A percentile compares a stretch with the other conserved stretches of the same genome.
Conservation (phyloP, 2,797 vertebrate genomes). For the Fistularia commersonii region DNA sequence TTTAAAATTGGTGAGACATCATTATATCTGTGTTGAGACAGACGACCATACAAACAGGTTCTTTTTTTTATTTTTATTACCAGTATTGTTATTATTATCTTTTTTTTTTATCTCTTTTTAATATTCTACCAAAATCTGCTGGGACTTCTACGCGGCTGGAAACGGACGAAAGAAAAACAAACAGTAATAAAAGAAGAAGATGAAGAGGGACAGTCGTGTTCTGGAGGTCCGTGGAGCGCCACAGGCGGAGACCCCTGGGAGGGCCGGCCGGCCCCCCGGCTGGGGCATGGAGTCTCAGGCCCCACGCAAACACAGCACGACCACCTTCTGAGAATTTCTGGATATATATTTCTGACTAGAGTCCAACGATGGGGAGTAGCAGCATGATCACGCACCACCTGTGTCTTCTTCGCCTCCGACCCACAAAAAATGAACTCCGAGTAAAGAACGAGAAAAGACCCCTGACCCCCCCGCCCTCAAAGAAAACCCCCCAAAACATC, state of each 20-base stretch:
- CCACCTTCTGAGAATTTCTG: conserved; percentile 9
- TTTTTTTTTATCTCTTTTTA: too few relatives aligned
- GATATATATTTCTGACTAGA: conserved; percentile 59
- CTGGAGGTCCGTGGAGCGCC: too few relatives aligned
- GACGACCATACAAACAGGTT: conserved; percentile 83
- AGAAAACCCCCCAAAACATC: conserved; percentile 44
- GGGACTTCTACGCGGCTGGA: conserved; percentile 82
- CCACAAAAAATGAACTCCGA: conserved; percentile 61
- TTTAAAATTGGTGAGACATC: conserved; percentile 86
- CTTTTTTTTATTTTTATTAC: conserved; percentile 71
- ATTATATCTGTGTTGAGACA: conserved; percentile 85
- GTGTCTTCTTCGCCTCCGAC: conserved; percentile 53
- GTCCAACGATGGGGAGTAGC: conserved; percentile 74
- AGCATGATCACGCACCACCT: conserved; percentile 74
- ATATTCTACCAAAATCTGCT: conserved; percentile 79
- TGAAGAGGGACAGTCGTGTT: too few relatives aligned
- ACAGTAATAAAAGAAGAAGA: conserved; percentile 30
- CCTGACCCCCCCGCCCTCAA: too few relatives aligned
- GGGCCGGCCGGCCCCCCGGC: too few relatives aligned
- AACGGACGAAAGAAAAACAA: conserved; percentile 78
- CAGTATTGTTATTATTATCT: conserved; percentile 93
- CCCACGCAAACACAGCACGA: conserved; percentile 38
- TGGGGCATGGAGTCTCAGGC: too few relatives aligned
- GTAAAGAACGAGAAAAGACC: conserved; percentile 60
- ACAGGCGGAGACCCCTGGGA: too few relatives aligned